phyloP scores from a whole-genome alignment of 2,113 vertebrate species.

The Ciconia boyciana region DNA sequence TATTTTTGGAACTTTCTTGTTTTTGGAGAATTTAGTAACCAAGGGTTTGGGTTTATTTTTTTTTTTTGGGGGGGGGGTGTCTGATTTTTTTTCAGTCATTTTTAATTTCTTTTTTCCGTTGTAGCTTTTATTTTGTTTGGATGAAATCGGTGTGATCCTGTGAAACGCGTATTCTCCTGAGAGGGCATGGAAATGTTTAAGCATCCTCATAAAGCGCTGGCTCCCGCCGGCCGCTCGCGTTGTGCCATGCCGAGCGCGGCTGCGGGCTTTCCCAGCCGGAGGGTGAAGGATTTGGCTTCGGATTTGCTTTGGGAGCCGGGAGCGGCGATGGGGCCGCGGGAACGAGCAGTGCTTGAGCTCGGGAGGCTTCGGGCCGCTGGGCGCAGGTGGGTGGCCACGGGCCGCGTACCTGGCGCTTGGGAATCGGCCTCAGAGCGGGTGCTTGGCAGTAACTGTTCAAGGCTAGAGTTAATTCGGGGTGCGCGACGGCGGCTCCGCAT shows the following conservation, averaged over 20 bases:
- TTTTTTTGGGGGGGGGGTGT: not conserved
- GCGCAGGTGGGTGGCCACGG: not conserved
- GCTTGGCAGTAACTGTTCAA: not conserved
- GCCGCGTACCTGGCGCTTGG: not conserved
- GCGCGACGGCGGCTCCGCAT: rapidly evolving
- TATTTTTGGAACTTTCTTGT: not conserved
- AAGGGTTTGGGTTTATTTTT: not conserved
- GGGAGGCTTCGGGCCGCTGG: not conserved
- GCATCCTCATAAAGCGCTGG: not conserved
- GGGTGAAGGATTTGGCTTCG: not conserved
- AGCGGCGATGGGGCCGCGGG: not conserved
- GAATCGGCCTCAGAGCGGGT: not conserved
- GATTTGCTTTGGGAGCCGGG: not conserved
- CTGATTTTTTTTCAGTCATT: not conserved
- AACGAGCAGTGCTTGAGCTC: not conserved
- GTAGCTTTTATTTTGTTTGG: not conserved
- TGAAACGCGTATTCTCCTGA: not conserved
- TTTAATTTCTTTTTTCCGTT: not conserved
- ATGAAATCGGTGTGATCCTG: not conserved
- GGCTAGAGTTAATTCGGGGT: not conserved
- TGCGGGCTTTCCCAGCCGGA: rapidly evolving
- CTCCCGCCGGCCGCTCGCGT: not conserved
- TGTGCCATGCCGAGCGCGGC: not conserved
- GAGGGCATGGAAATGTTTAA: not conserved
- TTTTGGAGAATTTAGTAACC: not conserved